These are phyloP conservation scores for Uloborus diversus DNA, from an alignment of 1,140 invertebrate genomes.

Conservation along the genomic window DNA sequence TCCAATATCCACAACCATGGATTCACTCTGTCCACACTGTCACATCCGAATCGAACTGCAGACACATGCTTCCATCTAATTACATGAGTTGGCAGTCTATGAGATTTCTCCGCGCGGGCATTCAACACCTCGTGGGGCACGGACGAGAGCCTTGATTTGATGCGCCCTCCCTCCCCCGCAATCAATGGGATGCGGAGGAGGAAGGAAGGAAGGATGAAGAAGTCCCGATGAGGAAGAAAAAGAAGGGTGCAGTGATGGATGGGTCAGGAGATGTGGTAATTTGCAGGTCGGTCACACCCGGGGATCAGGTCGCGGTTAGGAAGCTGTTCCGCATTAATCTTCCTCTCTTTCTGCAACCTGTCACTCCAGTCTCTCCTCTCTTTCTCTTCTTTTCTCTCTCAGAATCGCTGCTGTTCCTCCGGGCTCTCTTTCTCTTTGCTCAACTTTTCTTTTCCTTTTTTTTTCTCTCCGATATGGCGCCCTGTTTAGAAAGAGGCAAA, in stretches of 20 bases:
- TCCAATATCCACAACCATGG: too few relatives aligned
- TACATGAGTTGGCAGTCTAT: too few relatives aligned
- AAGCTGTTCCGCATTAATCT: constrained; percentile 54
- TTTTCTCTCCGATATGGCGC: too few relatives aligned
- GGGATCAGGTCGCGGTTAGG: constrained; percentile 54
- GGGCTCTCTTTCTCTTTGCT: constrained; percentile 25
- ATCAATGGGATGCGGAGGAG: not conserved
- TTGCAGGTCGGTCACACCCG: constrained; percentile 54
- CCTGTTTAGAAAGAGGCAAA: too few relatives aligned
- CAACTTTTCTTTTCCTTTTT: not conserved
- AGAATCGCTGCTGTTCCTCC: not conserved
- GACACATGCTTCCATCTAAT: too few relatives aligned
- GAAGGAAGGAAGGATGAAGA: not conserved
- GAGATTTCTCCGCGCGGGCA: too few relatives aligned
- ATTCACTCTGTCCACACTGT: too few relatives aligned
- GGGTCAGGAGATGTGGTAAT: constrained; percentile 54
- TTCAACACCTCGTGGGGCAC: too few relatives aligned
- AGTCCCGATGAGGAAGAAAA: not conserved
- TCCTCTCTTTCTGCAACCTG: constrained; percentile 52
- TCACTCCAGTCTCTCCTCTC: constrained; percentile 9
- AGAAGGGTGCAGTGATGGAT: constrained; percentile 30
- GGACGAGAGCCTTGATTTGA: too few relatives aligned
- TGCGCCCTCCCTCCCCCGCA: not conserved
- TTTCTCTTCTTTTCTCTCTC: constrained; percentile 1
- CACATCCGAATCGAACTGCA: too few relatives aligned